These are phyloP conservation scores for Euproctis similis DNA, from an alignment of 2,888 invertebrate species.

Conservation along the genomic window DNA sequence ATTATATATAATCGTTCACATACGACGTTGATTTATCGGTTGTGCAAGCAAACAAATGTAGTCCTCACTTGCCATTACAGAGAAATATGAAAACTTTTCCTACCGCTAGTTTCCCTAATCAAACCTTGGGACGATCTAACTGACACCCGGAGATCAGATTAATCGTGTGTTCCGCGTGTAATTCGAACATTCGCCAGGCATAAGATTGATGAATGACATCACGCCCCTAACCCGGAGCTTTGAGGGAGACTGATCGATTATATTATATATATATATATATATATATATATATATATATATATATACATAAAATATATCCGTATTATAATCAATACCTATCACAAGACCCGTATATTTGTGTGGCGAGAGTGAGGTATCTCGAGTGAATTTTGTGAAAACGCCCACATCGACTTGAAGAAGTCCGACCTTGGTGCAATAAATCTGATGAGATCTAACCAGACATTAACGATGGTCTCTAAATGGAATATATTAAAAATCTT, in stretches of 20 bases:
- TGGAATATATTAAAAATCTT: no score
- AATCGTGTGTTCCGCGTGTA: constrained; percentile 26
- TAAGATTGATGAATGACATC: constrained; percentile 25
- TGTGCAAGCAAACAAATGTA: no score
- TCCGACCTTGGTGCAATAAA: no score
- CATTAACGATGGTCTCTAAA: no score
- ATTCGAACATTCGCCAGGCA: constrained; percentile 21
- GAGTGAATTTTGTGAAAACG: background rate
- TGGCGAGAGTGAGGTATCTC: background rate
- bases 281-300: no score
- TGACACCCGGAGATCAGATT: constrained; percentile 26
- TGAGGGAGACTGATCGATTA: constrained; percentile 23
- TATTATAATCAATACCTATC: constrained; percentile 2
- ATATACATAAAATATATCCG: no score
- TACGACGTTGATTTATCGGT: no score
- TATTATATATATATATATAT: constrained; percentile 19
- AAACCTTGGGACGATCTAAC: constrained; percentile 12
- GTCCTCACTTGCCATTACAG: background rate
- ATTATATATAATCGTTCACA: no score
- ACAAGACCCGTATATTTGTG: background rate
- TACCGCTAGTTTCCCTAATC: constrained; percentile 9
- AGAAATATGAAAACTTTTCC: constrained; percentile 4
- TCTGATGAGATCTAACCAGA: no score
- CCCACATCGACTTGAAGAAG: background rate
- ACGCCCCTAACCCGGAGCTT: constrained; percentile 15